A percentile compares a stretch with the other conserved stretches of the same genome.
Evolutionary conservation across 2,888 invertebrate genomes (phyloP).

Genomic region (Sminthurides aquaticus): DNA sequence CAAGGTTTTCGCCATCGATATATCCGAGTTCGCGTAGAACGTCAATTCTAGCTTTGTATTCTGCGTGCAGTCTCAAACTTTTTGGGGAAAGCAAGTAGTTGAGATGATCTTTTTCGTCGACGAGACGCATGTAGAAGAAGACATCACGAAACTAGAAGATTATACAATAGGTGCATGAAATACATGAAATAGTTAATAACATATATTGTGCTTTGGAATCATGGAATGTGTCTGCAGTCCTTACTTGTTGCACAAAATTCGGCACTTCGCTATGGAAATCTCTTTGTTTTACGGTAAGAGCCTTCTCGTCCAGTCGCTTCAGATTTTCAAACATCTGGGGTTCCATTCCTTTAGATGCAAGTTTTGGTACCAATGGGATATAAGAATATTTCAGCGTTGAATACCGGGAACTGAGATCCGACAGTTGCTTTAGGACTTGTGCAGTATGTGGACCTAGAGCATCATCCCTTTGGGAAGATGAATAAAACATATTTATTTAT

Average conservation of each 20-base stretch:
- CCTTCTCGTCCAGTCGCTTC: neutral
- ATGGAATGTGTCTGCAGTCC: too few species aligned
- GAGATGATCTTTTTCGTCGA: constrained; percentile 60
- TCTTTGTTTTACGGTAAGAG: neutral
- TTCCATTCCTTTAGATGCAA: constrained; percentile 3
- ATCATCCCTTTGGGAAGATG: neutral
- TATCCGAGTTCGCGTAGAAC: constrained; percentile 69
- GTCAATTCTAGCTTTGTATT: constrained; percentile 73
- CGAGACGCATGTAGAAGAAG: constrained; percentile 50
- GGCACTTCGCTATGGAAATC: constrained; percentile 20
- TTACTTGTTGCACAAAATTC: constrained; percentile 36
- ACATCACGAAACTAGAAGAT: constrained; percentile 63
- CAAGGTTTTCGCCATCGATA: constrained; percentile 64
- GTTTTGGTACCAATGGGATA: neutral
- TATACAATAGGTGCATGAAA: constrained; percentile 45
- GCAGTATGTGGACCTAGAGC: neutral
- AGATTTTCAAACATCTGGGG: neutral
- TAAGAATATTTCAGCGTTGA: neutral
- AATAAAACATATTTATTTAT: too few species aligned
- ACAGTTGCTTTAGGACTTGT: neutral
- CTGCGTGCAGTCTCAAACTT: constrained; percentile 77
- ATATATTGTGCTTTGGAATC: neutral
- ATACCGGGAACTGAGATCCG: neutral
- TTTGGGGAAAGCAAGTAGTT: constrained; percentile 74
- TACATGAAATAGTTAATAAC: neutral